Conservation (phyloP, 2,113 vertebrate genomes). For the Plecotus auritus region DNA sequence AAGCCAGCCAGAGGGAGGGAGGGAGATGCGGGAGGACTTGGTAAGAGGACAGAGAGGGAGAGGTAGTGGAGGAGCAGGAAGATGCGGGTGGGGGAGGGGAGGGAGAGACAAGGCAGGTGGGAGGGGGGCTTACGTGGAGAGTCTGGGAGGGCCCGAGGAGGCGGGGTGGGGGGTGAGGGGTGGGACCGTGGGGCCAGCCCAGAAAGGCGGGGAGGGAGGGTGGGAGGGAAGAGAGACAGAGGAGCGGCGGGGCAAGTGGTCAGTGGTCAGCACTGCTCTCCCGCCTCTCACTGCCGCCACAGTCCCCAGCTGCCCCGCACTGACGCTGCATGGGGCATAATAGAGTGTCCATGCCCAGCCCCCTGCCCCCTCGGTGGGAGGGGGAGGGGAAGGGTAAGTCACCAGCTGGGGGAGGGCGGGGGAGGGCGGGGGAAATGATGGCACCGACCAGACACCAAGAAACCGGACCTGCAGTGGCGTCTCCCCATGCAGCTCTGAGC, state of each 20-base stretch:
- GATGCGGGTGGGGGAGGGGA: constrained; percentile 55
- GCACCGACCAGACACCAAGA: constrained; percentile 71
- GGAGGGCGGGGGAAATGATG: constrained; percentile 48
- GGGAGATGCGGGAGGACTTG: background rate
- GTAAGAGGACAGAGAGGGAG: constrained; percentile 48
- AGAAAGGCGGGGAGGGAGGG: constrained; percentile 4
- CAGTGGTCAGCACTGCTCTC: constrained; percentile 47
- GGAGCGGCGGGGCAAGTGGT: constrained; percentile 31
- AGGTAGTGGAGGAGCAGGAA: constrained; percentile 42
- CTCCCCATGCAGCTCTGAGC: constrained; percentile 76
- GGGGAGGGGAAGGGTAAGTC: constrained; percentile 48
- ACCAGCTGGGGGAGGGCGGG: constrained; percentile 32
- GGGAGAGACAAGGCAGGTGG: constrained; percentile 39
- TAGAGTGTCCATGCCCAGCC: constrained; percentile 36
- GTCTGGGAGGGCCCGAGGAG: constrained; percentile 46
- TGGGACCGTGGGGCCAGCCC: constrained; percentile 44
- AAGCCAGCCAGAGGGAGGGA: background rate
- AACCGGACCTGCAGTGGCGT: constrained; percentile 69
- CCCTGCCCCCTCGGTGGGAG: constrained; percentile 71
- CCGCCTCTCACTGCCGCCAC: constrained; percentile 25
- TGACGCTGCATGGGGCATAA: constrained; percentile 31
- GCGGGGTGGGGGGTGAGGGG: constrained; percentile 44
- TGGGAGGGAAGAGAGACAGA: background rate
- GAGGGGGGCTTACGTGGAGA: constrained; percentile 36
- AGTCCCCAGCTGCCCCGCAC: background rate